phyloP scores from a whole-genome alignment of 2,888 invertebrate species.

The Scaptodrosophila latifasciaeformis region DNA sequence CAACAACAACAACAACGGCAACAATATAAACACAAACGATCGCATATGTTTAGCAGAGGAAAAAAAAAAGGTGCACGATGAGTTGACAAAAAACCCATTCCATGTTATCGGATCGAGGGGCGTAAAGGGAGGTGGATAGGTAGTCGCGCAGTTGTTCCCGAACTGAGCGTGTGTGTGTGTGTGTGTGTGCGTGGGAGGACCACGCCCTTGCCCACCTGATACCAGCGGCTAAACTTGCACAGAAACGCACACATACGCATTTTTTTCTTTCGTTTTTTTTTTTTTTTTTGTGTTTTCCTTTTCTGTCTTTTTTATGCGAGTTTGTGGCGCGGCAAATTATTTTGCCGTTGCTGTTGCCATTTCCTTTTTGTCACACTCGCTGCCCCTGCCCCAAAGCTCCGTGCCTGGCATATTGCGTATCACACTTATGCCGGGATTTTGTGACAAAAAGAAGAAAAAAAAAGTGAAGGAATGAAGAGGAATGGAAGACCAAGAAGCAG shows the following conservation, averaged over 20 bases:
- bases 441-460: slow-evolving; percentile 25
- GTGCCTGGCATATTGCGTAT: slow-evolving; percentile 4
- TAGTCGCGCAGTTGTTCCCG: no score
- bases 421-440: slow-evolving; percentile 28
- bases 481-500: no score
- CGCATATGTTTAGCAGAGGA: no score
- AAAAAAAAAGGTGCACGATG: slow-evolving; percentile 3
- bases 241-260: neutral
- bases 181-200: no score
- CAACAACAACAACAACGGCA: no score
- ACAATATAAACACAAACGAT: no score
- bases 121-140: no score
- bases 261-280: no score
- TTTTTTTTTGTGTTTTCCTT: no score
- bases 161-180: no score
- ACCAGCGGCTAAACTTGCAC: neutral
- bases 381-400: neutral
- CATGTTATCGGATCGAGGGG: slow-evolving; percentile 1
- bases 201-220: slow-evolving; percentile 13
- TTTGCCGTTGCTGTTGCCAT: slow-evolving; percentile 48
- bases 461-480: no score
- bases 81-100: slow-evolving; percentile 3
- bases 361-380: slow-evolving; percentile 9
- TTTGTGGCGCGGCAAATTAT: slow-evolving; percentile 62
- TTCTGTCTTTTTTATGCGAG: slow-evolving; percentile 63